Evolutionary conservation across 2,797 vertebrate species (phyloP), one percentile per base, ranked within the genome.

Genomic region (Phaenicophaeus curvirostris): DNA sequence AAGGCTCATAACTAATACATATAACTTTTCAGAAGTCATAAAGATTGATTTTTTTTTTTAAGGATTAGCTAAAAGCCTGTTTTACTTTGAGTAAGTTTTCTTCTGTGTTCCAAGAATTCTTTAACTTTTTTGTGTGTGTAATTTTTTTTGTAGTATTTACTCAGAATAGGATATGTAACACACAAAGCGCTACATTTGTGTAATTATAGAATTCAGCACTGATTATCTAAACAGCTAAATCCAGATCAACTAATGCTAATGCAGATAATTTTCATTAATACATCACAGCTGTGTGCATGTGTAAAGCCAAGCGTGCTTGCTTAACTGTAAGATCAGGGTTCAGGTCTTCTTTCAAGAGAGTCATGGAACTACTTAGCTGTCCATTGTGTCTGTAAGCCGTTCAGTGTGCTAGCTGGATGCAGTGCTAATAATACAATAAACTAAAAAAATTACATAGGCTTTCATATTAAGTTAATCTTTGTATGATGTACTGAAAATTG

Each of bases 31-130:
- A 53, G 58, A 86, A 84, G 76, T 62, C 37, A 35, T 83, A 79
- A 93, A 94, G 48, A 94, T 94, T 91, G 54, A 81, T 66, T 87
- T 91, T n/a, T 35, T 35, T 42, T 81, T 79, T 14, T 30, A 85
- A 39, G 1, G 28, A 44, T n/a, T 83, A 54, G 5, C 16, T 78
- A 59, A 66, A 92, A 68, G 10, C 5, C 11, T 44, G 4, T 2
- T 71, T 35, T 53, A 48, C 3, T 61, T 77, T 19, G 11, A 72
- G 16, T 48, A 51, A 76, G 7, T 81, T 82, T 72, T 90, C 27
- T 35, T 37, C 20, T 39, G 4, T 35, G 16, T 80, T 93, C 37
- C 80, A 87, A 82, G 8, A 42, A 54, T 23, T 66, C 41, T 66
- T 35, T 53, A 79, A 72, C 21, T 37, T 87, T 74, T 72, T 66